phyloP scores from a whole-genome alignment of 1,140 invertebrate genomes.

The Pectinophora gossypiella region DNA sequence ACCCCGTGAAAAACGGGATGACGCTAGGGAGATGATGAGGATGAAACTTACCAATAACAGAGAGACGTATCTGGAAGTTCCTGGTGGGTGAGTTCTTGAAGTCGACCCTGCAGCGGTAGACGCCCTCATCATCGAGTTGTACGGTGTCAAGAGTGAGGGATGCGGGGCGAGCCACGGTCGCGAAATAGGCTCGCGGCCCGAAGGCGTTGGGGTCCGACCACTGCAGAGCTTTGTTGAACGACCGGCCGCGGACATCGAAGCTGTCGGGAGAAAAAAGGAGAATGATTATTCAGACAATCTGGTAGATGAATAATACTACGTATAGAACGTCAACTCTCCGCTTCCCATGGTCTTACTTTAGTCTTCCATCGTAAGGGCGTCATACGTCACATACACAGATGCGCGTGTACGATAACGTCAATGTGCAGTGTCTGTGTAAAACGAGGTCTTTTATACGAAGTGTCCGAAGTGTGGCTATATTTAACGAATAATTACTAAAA shows the following conservation, averaged over 20 bases:
- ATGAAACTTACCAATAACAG: conserved; percentile 90
- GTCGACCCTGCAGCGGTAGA: conserved; percentile 90
- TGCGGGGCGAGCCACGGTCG: conserved; percentile 82
- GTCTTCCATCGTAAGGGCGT: no score
- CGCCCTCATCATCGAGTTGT: conserved; percentile 86
- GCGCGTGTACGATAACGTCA: no score
- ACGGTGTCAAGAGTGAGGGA: conserved; percentile 85
- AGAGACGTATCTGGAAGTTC: conserved; percentile 92
- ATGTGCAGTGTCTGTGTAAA: no score
- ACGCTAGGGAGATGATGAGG: neutral
- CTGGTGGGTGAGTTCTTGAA: conserved; percentile 91
- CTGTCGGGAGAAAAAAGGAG: conserved; percentile 69
- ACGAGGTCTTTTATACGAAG: no score
- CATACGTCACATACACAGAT: no score
- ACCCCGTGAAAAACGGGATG: no score
- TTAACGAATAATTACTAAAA: no score
- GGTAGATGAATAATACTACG: no score
- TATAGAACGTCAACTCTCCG: no score
- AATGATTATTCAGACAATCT: no score
- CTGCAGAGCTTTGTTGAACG: conserved; percentile 83
- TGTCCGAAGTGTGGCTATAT: no score
- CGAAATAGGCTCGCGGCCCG: conserved; percentile 84
- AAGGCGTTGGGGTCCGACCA: conserved; percentile 86
- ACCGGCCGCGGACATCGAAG: conserved; percentile 84
- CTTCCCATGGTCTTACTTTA: no score